Conservation (phyloP, 2,888 invertebrate genomes). For the Drosophila sordidula region DNA sequence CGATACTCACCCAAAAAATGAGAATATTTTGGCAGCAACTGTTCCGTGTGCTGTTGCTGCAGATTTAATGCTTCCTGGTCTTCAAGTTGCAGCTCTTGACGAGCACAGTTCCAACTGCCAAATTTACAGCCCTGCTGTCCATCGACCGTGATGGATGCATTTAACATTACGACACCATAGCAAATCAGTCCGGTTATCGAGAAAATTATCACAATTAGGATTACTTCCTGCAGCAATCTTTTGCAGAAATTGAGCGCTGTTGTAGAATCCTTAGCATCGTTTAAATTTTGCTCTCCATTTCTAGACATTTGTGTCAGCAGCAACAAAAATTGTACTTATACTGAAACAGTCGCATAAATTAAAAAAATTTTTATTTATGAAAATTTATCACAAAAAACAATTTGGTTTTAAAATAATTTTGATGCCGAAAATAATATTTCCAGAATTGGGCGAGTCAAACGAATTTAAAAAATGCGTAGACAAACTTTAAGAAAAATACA, state of each 20-base stretch:
- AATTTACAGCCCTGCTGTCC: too few species aligned
- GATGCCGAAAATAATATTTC: conserved; percentile 4
- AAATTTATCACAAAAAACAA: conserved; percentile 10
- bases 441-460: not conserved
- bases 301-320: not conserved
- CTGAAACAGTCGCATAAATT: not conserved
- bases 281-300: conserved; percentile 7
- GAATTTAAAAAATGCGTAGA: not conserved
- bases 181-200: conserved; percentile 23
- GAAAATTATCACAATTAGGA: conserved; percentile 30
- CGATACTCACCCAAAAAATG: conserved; percentile 14
- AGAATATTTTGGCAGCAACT: not conserved
- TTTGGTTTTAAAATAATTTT: conserved; percentile 4
- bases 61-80: not conserved
- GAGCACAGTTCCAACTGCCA: too few species aligned
- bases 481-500: too few species aligned
- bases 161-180: not conserved
- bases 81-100: not conserved
- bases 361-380: not conserved
- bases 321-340: not conserved
- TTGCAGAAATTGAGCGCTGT: conserved; percentile 28
- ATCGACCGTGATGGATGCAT: not conserved
- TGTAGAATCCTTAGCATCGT: not conserved
- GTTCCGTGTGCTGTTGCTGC: not conserved
- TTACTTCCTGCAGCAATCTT: conserved; percentile 15